Conservation (phyloP, 2,888 invertebrate genomes). For the Sepioteuthis lessoniana region DNA sequence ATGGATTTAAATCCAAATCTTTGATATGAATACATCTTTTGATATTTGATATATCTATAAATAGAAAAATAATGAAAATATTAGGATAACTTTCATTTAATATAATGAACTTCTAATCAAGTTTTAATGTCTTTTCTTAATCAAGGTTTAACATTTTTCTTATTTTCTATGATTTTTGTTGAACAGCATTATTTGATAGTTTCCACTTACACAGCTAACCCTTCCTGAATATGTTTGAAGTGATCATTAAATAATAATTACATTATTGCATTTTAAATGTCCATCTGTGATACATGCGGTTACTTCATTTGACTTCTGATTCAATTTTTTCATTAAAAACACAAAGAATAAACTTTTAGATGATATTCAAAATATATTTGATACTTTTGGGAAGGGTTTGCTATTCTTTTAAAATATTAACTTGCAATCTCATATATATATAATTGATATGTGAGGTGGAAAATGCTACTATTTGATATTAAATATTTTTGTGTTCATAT, state of each 20-base stretch:
- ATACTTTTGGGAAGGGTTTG: not conserved
- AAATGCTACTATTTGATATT: not conserved
- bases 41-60: no score
- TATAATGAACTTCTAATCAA: not conserved
- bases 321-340: not conserved
- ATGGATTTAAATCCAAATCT: not conserved
- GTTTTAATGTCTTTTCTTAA: constrained; percentile 16
- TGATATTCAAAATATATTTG: not conserved
- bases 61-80: no score
- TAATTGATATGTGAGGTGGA: no score
- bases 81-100: not conserved
- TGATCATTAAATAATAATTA: not conserved
- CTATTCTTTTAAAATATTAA: not conserved
- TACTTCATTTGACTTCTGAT: not conserved
- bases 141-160: not conserved
- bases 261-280: no score
- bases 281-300: not conserved
- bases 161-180: not conserved
- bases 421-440: not conserved
- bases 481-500: not conserved
- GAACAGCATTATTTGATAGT: constrained; percentile 8
- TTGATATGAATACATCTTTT: not conserved
- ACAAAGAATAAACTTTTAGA: not conserved
- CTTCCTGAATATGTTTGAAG: not conserved
- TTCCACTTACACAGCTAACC: not conserved